Percentiles rank a stretch among this genome's conserved stretches.
Conservation (phyloP, 2,113 vertebrate genomes). For the Bambusicola thoracicus region DNA sequence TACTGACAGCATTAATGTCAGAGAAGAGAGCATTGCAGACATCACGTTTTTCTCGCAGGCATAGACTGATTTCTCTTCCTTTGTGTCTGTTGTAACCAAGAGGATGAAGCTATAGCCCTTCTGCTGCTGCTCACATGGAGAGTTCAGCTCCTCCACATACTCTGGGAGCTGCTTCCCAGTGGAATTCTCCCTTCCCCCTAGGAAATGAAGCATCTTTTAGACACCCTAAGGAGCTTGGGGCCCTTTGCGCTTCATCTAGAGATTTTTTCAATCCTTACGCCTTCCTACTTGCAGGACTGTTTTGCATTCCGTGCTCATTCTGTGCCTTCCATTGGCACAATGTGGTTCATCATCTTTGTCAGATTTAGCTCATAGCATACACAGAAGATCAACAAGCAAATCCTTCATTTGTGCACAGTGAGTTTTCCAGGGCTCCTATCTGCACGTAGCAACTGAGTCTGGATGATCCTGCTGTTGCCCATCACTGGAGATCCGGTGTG, state of each 20-base stretch:
- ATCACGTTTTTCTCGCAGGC: background rate
- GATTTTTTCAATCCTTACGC: background rate
- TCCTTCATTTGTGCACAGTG: background rate
- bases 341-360: background rate
- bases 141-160: background rate
- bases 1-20: background rate
- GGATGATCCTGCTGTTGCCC: background rate
- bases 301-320: background rate
- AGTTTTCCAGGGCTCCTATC: background rate
- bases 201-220: background rate
- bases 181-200: background rate
- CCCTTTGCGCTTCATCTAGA: background rate
- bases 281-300: background rate
- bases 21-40: background rate
- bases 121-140: background rate
- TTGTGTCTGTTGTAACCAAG: background rate
- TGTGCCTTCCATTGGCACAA: background rate
- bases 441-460: background rate
- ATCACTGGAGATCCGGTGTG: background rate
- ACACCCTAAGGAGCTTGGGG: background rate
- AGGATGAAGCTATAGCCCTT: background rate
- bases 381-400: background rate
- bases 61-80: background rate
- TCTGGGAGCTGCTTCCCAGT: background rate
- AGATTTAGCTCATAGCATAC: background rate